Percentiles rank a stretch among this genome's conserved stretches.
phyloP scores from a whole-genome alignment of 1,140 invertebrate genomes.

The Ostrea edulis region DNA sequence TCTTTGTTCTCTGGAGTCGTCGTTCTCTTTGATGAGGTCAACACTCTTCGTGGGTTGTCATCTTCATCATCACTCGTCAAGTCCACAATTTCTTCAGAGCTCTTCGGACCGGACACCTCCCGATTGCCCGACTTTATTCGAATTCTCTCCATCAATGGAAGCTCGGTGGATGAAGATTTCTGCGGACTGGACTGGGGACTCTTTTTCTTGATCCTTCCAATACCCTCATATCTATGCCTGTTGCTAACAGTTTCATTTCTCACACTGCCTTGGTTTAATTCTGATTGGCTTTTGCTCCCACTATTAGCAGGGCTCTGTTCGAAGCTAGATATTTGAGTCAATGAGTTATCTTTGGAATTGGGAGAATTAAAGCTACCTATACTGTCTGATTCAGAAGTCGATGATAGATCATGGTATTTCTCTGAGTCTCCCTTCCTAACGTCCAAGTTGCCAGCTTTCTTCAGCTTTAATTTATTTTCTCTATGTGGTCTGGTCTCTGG shows the following conservation, averaged over 20 bases:
- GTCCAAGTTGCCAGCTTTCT: neutral
- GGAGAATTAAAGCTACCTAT: neutral
- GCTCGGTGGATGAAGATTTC: neutral
- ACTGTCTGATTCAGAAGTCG: neutral
- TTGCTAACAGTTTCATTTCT: neutral
- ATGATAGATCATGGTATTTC: neutral
- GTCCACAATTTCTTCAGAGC: conserved; percentile 22
- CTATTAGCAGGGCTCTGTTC: neutral
- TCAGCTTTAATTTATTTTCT: conserved; percentile 34
- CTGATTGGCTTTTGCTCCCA: neutral
- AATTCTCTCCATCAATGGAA: conserved; percentile 55
- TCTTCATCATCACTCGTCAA: conserved; percentile 26
- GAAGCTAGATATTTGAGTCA: neutral
- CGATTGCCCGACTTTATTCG: conserved; percentile 50
- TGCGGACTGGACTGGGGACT: neutral
- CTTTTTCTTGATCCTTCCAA: conserved; percentile 52
- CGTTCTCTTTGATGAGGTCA: neutral
- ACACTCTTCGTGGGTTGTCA: neutral
- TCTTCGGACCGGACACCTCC: neutral
- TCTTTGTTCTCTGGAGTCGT: conserved; percentile 30
- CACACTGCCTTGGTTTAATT: neutral
- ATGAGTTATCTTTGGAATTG: conserved; percentile 44
- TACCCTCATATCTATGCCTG: conserved; percentile 42
- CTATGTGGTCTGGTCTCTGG: neutral
- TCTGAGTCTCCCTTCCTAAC: conserved; percentile 20